Evolutionary conservation across 2,888 invertebrate species (phyloP), one percentile per base, ranked within the genome.

Genomic region (Muscina levida): DNA sequence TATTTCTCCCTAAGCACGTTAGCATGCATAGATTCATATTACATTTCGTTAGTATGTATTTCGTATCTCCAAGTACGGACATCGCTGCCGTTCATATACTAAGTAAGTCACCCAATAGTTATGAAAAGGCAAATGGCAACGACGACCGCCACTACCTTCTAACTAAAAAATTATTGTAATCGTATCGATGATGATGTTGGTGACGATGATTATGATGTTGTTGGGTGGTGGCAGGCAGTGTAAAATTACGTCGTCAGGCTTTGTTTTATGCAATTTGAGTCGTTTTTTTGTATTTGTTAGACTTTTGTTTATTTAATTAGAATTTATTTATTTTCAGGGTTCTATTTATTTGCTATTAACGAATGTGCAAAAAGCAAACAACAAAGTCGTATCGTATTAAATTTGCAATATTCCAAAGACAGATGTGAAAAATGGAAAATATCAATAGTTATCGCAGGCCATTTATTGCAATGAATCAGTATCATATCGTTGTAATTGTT

Each of bases 251-350:
- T 39, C 31, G 31, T 31, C 39, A 17, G 17, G 15, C 39, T 59
- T 37, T 42, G 62, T 62, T 42, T 62, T 37, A 37, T 72, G 72
- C 57, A 77, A 81, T 72, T 77, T 81, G 77, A 81, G 77, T 81
- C 81, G 77, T 72, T 74, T 39, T 31, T 57, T 42, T 59, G 17
- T 59, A 17, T 15, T 19, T 42, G 67, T 81, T 77, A 72, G 77
- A 77, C 74, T 77, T 72, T 81, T 81, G 77, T 81, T 81, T 81
- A 81, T 81, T 81, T 81, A 81, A 81, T 81, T 81, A 81, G 74
- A 81, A 81, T 81, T 77, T 81, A 81, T 81, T 74, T 81, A 74
- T 77, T 80, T 79, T 72, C 76, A 77, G 77, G 77, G 77, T 74
- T 67, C 67, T 76, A 75, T 59, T 65, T 39, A 39, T 57, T 57